These are phyloP conservation scores for Drosophila bunnanda DNA, from an alignment of 2,888 invertebrate species.

Conservation along the genomic window DNA sequence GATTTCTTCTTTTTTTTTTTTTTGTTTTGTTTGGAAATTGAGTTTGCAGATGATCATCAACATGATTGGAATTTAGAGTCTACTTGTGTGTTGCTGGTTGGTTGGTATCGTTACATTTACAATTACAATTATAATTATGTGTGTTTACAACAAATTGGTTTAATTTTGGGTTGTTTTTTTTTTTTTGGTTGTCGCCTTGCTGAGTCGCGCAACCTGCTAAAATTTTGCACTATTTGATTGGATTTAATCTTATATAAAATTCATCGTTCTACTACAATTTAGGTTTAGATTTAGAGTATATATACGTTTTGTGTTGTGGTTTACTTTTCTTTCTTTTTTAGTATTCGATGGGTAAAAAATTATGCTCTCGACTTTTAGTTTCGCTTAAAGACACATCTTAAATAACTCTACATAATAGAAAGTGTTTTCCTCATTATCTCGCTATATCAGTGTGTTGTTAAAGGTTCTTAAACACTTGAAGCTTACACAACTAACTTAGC, in stretches of 20 bases:
- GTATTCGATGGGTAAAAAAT: conserved; percentile 76
- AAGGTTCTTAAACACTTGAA: conserved; percentile 48
- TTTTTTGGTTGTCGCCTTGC: conserved; percentile 65
- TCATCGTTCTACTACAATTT: conserved; percentile 64
- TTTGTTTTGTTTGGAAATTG: conserved; percentile 50
- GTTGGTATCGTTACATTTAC: conserved; percentile 31
- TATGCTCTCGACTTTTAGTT: conserved; percentile 48
- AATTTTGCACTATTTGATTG: conserved; percentile 71
- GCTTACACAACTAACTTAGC: conserved; percentile 68
- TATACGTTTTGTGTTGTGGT: conserved; percentile 36
- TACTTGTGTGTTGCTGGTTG: conserved; percentile 34
- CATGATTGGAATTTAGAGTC: conserved; percentile 71
- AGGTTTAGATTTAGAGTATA: conserved; percentile 19
- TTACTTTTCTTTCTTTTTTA: conserved; percentile 34
- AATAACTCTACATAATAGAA: conserved; percentile 41
- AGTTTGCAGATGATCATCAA: conserved; percentile 71
- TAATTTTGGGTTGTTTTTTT: conserved; percentile 45
- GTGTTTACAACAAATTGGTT: conserved; percentile 72
- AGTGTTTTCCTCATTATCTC: conserved; percentile 21
- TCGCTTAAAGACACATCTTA: conserved; percentile 48
- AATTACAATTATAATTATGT: conserved; percentile 50
- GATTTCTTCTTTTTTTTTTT: background rate
- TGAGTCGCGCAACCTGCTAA: conserved; percentile 62
- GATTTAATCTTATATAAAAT: conserved; percentile 62
- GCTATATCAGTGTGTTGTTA: conserved; percentile 26